Evolutionary conservation across 2,888 invertebrate genomes (phyloP), one percentile per base, ranked within the genome.

Genomic region (Tetropium fuscum): DNA sequence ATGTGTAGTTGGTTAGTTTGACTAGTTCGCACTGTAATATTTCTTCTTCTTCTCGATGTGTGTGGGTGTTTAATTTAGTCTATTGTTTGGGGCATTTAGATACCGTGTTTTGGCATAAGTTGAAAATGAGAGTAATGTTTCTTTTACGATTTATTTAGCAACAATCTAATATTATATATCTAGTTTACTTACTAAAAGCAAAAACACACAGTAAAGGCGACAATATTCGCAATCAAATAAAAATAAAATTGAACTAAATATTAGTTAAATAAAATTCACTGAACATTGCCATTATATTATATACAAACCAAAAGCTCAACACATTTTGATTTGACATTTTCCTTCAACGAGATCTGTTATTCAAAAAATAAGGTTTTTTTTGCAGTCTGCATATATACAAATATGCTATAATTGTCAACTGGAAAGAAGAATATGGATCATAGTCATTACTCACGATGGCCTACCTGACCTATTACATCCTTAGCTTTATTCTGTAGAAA

Each of bases 181-280:
- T 59, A 66, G 59, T 63, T 61, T 61, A 69, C 68, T 69, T 65
- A 63, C 58, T 60, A 62, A 63, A 68, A 65, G 67, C 65, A 65
- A 62, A 64, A 58, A 54, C 55, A 66, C 56, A 69, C 64, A 70
- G 62, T 66, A 67, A 63, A 67, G 60, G 62, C 58, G 64, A 61
- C 68, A 67, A 71, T 66, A 67, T 66, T 62, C 67, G 60, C 56
- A 53, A 34, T 45, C 51, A 48, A 54, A 60, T 58, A 59, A 64
- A 53, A 55, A 51, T 63, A 56, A 61, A 53, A 58, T 47, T 43
- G 55, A 68, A 68, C 68, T 71, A 69, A 66, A 69, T 71, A 68
- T 69, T 71, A 71, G 69, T 71, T 67, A 67, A 54, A 58, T 45
- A 34, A 53, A 27, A 49, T 53, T 62, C 61, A 47, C 30, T 60